A percentile compares a stretch with the other conserved stretches of the same genome.
These are phyloP conservation scores for Actenoides hombroni DNA, from an alignment of 2,113 vertebrate genomes.

Conservation along the genomic window DNA sequence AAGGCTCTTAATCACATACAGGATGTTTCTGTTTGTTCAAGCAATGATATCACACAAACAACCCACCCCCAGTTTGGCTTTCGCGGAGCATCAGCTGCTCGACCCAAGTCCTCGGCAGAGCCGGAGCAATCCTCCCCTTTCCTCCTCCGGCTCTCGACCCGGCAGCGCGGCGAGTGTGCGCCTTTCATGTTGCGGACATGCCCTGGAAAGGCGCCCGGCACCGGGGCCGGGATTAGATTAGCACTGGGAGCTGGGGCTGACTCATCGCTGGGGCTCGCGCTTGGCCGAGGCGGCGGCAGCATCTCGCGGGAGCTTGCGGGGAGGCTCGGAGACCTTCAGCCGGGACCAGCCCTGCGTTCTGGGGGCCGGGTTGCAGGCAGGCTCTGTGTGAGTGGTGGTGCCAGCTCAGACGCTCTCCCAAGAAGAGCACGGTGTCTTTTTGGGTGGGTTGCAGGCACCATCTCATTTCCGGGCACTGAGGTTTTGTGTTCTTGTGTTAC, in stretches of 20 bases:
- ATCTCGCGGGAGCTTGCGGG: not conserved
- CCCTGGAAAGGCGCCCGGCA: not conserved
- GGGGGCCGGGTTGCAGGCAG: not conserved
- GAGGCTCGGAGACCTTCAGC: not conserved
- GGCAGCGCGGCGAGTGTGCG: not conserved
- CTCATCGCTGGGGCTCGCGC: not conserved
- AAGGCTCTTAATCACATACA: slow-evolving; percentile 55
- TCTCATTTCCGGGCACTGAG: rapidly evolving
- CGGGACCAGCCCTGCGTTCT: rapidly evolving
- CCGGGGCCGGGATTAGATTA: not conserved
- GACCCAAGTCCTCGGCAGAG: slow-evolving; percentile 26
- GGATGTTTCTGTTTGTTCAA: slow-evolving; percentile 74
- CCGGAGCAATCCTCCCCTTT: not conserved
- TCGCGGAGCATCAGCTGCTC: slow-evolving; percentile 45
- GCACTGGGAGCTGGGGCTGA: slow-evolving; percentile 4
- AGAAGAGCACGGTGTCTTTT: rapidly evolving
- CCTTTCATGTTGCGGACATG: not conserved
- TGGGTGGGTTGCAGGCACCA: rapidly evolving
- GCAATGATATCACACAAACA: slow-evolving; percentile 73
- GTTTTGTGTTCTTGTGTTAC: not conserved
- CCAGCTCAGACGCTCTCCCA: not conserved
- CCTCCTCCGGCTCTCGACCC: not conserved
- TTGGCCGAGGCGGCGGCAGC: not conserved
- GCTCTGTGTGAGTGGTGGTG: rapidly evolving
- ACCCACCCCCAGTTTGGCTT: slow-evolving; percentile 59